Percentiles rank a stretch among this genome's conserved stretches.
phyloP scores from a whole-genome alignment of 2,797 vertebrate genomes.

The Crotalus adamanteus region DNA sequence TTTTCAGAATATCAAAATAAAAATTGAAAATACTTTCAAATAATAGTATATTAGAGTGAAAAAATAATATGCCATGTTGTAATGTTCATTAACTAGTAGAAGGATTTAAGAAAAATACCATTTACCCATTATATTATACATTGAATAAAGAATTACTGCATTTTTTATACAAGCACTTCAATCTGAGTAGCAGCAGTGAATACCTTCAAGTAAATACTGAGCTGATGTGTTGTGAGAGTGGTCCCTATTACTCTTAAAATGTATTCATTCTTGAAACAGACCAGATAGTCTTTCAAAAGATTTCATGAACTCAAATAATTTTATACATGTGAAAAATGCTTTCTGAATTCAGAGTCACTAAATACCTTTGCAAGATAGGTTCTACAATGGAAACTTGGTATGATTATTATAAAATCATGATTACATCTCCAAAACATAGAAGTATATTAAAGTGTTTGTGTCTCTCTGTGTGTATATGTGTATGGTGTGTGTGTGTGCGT shows the following conservation, averaged over 20 bases:
- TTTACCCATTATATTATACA: background rate
- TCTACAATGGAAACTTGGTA: background rate
- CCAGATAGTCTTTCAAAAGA: constrained; percentile 15
- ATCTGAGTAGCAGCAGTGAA: background rate
- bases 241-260: background rate
- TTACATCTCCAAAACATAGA: background rate
- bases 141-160: background rate
- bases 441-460: background rate
- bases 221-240: background rate
- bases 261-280: background rate
- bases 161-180: background rate
- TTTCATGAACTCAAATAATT: background rate
- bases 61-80: constrained; percentile 5
- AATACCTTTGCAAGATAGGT: constrained; percentile 4
- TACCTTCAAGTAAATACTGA: background rate
- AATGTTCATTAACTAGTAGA: background rate
- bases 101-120: constrained; percentile 4
- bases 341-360: background rate
- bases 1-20: constrained; percentile 15
- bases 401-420: background rate
- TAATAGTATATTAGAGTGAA: background rate
- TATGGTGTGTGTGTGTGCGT: background rate
- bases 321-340: background rate
- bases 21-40: background rate
- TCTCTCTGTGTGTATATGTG: background rate